phyloP scores from a whole-genome alignment of 2,797 vertebrate species.

The Brotula barbata region DNA sequence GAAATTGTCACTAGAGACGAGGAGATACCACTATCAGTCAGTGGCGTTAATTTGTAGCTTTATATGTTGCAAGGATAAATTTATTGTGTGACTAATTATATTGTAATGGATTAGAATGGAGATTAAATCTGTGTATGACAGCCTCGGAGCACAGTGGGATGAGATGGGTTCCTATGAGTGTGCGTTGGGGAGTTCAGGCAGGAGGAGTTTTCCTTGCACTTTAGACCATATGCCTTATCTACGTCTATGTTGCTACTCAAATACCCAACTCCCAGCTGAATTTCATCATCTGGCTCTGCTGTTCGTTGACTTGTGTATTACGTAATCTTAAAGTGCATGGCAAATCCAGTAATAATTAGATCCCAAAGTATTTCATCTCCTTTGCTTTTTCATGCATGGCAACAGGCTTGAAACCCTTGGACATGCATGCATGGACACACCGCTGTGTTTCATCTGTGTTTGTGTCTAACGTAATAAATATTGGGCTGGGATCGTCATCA shows the following conservation, averaged over 20 bases:
- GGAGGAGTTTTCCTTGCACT: constrained; percentile 38
- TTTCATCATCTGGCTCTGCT: constrained; percentile 56
- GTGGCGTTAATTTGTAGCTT: background rate
- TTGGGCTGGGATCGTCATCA: constrained; percentile 60
- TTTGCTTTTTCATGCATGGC: constrained; percentile 66
- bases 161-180: constrained; percentile 17
- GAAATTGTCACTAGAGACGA: constrained; percentile 1
- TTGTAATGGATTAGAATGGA: constrained; percentile 8
- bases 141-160: constrained; percentile 7
- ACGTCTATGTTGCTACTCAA: constrained; percentile 29
- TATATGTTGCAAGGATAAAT: constrained; percentile 8
- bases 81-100: constrained; percentile 9
- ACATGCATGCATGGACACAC: constrained; percentile 64
- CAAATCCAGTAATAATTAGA: constrained; percentile 31
- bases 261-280: constrained; percentile 49
- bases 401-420: constrained; percentile 49
- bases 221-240: constrained; percentile 27
- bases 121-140: constrained; percentile 9
- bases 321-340: constrained; percentile 53
- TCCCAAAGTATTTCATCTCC: constrained; percentile 26
- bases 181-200: constrained; percentile 32
- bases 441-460: constrained; percentile 58
- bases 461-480: constrained; percentile 68
- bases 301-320: constrained; percentile 58
- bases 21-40: constrained; percentile 6